Conservation (phyloP, 2,888 invertebrate species). For the Clunio marinus region DNA sequence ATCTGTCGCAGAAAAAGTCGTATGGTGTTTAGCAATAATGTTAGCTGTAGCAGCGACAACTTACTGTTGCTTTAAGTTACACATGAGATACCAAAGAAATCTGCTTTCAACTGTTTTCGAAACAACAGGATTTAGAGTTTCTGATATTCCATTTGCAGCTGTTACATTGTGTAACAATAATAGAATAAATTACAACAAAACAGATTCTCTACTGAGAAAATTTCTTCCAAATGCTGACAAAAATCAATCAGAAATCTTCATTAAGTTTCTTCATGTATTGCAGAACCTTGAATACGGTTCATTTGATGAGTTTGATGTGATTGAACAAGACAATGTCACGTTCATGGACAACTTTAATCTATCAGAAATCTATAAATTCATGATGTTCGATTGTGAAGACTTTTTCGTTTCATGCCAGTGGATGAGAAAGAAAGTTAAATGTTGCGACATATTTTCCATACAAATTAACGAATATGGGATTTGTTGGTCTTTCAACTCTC, state of each 20-base stretch:
- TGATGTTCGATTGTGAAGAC: slow-evolving; percentile 43
- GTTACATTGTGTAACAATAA: slow-evolving; percentile 36
- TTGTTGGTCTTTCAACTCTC: slow-evolving; percentile 48
- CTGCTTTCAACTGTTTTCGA: slow-evolving; percentile 38
- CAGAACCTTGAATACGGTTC: slow-evolving; percentile 37
- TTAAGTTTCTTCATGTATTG: slow-evolving; percentile 13
- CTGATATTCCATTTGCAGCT: slow-evolving; percentile 33
- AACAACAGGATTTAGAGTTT: slow-evolving; percentile 23
- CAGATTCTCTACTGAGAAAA: neutral
- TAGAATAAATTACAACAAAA: slow-evolving; percentile 29
- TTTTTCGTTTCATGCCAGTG: slow-evolving; percentile 46
- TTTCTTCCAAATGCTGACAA: slow-evolving; percentile 12
- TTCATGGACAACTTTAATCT: slow-evolving; percentile 20
- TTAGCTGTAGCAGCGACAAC: neutral
- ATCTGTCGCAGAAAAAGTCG: neutral
- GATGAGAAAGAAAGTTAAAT: slow-evolving; percentile 44
- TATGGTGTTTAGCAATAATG: slow-evolving; percentile 8
- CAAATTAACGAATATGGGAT: slow-evolving; percentile 46
- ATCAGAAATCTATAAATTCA: slow-evolving; percentile 6
- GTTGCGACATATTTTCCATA: slow-evolving; percentile 46
- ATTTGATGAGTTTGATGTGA: slow-evolving; percentile 25
- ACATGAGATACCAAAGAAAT: neutral
- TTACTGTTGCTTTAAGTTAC: slow-evolving; percentile 12
- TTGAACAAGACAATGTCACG: neutral
- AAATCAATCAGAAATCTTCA: neutral